Percentiles rank a stretch among this genome's conserved stretches.
These are phyloP conservation scores for Emydura subglobosa DNA, from an alignment of 2,113 vertebrate species.

Conservation along the genomic window DNA sequence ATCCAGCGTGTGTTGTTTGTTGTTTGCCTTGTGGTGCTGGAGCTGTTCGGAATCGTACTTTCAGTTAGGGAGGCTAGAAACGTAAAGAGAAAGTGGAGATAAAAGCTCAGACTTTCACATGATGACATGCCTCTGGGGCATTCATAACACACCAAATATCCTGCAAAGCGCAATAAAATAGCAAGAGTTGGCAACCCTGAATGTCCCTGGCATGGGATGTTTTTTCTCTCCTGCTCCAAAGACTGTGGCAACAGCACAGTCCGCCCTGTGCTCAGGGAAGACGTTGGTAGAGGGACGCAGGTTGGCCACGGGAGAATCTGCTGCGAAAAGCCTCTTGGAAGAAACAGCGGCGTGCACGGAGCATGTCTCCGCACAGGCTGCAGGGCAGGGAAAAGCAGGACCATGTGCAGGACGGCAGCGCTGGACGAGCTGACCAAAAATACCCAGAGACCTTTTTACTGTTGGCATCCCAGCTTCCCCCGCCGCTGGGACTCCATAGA, in stretches of 20 bases:
- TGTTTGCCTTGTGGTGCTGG: not conserved
- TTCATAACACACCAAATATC: too few species aligned
- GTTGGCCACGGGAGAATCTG: not conserved
- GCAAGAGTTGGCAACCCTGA: not conserved
- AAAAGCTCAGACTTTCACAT: not conserved
- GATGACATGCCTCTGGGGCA: not conserved
- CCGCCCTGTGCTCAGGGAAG: not conserved
- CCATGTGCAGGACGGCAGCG: not conserved
- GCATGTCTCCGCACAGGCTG: not conserved
- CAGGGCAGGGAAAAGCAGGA: not conserved
- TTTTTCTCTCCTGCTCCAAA: not conserved
- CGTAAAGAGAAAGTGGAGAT: not conserved
- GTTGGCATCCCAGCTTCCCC: too few species aligned
- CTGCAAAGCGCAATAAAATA: too few species aligned
- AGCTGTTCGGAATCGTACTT: not conserved
- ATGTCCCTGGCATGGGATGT: not conserved
- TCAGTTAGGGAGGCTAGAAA: not conserved
- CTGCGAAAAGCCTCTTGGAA: not conserved
- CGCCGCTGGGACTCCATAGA: too few species aligned
- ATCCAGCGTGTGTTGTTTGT: not conserved
- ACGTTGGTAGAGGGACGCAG: not conserved
- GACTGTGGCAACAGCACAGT: not conserved
- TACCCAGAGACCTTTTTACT: not conserved
- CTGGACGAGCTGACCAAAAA: not conserved
- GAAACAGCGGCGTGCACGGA: not conserved